These are phyloP conservation scores for Meliscaeva auricollis DNA, from an alignment of 2,888 invertebrate species.

Conservation along the genomic window DNA sequence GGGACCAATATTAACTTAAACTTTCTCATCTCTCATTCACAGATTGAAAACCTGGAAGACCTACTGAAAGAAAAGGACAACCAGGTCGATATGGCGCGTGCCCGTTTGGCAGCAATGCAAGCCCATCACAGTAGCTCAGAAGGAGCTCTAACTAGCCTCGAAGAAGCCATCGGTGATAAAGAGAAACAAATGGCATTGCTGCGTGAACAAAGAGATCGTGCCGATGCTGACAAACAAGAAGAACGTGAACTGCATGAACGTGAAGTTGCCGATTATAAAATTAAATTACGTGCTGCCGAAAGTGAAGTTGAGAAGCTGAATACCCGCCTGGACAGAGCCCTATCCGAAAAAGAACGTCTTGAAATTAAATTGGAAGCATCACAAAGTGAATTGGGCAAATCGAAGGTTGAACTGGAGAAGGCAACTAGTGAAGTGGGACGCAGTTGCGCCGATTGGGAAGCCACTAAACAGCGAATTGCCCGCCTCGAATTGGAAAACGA, in stretches of 20 bases:
- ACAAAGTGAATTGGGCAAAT: conserved; percentile 96
- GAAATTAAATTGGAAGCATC: conserved; percentile 96
- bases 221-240: conserved; percentile 97
- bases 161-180: conserved; percentile 98
- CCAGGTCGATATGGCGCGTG: conserved; percentile 97
- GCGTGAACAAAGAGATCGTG: conserved; percentile 95
- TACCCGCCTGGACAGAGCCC: conserved; percentile 93
- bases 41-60: conserved; percentile 99
- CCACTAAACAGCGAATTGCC: conserved; percentile 89
- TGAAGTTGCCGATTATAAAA: conserved; percentile 97
- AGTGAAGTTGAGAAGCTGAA: conserved; percentile 96
- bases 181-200: conserved; percentile 98
- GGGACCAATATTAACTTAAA: neutral
- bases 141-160: conserved; percentile 95
- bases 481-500: conserved; percentile 96
- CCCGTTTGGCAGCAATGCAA: conserved; percentile 95
- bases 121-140: conserved; percentile 97
- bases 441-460: conserved; percentile 90
- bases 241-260: conserved; percentile 97
- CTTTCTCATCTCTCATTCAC: conserved; percentile 40
- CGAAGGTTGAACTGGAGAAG: conserved; percentile 96
- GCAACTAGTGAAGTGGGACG: conserved; percentile 94
- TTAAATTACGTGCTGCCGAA: conserved; percentile 95
- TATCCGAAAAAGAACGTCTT: conserved; percentile 95
- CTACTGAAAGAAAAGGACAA: conserved; percentile 98